Evolutionary conservation across 2,797 vertebrate species (phyloP), one percentile per base, ranked within the genome.

Genomic region (Babyrousa celebensis): DNA sequence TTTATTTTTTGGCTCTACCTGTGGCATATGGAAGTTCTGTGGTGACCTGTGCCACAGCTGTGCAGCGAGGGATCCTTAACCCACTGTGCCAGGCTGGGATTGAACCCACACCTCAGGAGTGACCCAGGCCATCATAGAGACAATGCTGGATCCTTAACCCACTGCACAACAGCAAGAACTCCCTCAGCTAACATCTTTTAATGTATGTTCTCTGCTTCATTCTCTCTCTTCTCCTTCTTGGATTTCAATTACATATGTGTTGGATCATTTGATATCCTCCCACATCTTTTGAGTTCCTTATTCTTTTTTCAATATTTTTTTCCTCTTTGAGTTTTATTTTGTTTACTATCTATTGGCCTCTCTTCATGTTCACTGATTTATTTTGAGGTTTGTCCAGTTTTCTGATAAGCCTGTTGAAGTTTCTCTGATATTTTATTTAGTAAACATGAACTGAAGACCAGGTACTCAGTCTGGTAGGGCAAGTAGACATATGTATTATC

Each of bases 371-470:
- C n/a, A 77, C n/a, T 40, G 12, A 36, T 80, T 16, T 20, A 1
- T 62, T 79, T 86, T 87, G 25, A 88, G 9, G 43, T 87, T 40
- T 80, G 40, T 80, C 52, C 48, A 62, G 71, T 82, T 58, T 88
- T 88, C 63, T 70, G 40, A 65, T 74, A 88, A 32, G 71, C 32
- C n/a, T 72, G 12, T 78, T 56, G 60, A 82, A 52, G 25, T 3
- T 88, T 15, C 60, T 89, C 62, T 56, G 48, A 40, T 29, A 40
- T 56, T 68, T 93, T 48, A 21, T 56, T 56, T 82, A n/a, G n/a
- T n/a, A n/a, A n/a, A 79, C 14, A 16, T 68, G 18, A 90, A 75
- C 6, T 88, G 58, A 86, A 74, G 29, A 65, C 40, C 14, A 62
- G 58, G 68, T 67, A 79, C 54, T 82, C 48, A 90, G 40, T 14